Evolutionary conservation across 2,888 invertebrate species (phyloP), one percentile per base, ranked within the genome.

Genomic region (Parnassius smintheus): DNA sequence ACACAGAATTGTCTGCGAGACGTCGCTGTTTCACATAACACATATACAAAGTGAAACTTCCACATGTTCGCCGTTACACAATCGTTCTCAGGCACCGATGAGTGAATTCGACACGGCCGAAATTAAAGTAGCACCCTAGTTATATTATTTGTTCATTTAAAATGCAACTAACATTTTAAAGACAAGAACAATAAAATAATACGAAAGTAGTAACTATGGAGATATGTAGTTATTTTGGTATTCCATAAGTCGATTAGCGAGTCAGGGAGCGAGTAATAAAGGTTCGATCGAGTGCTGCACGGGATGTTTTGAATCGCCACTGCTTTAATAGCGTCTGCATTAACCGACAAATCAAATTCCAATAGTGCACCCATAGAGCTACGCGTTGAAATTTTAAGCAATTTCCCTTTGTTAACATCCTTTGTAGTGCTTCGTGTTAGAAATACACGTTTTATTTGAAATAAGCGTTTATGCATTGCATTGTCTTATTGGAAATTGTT

Each of bases 251-350:
- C 89, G 89, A 88, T 90, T 89, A 89, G 88, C 85, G 85, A 82
- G 83, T 83, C 83, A 85, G 85, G 49, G 82, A 74, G 76, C 72
- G 74, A 71, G 86, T 75, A 80, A 84, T 91, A 89, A 89, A 87
- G 84, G 81, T 78, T 77, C 72, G 75, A 73, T 72, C 76, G 82
- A 81, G 80, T 78, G 77, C 80, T 69, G 83, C 78, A 86, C 89
- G 89, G 91, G 91, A 91, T 90, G 91, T 91, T 91, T 85, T 87
- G 89, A 87, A 89, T 88, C 85, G 88, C 85, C 82, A 82, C 81
- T 82, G 80, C 77, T 88, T 91, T 90, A 88, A 87, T 84, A 77
- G 83, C 78, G 74, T 73, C 82, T 81, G 84, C 88, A 88, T 87
- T 88, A 85, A 83, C 82, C 88, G 82, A 88, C 88, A 45, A 62